These are phyloP conservation scores for Ciona savignyi DNA, from an alignment of 23 tunicate genomes.

Conservation along the genomic window DNA sequence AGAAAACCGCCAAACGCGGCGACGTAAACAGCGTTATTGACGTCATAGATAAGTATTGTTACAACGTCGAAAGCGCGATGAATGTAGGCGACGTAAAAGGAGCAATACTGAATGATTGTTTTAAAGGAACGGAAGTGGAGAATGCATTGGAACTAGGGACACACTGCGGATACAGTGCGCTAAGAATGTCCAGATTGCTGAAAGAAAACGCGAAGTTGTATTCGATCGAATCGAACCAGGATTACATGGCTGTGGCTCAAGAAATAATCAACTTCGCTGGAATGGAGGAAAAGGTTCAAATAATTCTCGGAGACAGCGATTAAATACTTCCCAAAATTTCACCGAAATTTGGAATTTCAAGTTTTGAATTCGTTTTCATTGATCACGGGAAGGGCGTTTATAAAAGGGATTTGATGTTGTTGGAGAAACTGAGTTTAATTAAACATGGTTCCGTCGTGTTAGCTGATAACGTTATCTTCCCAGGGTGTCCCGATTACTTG, in stretches of 20 bases:
- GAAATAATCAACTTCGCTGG: slow-evolving; percentile 55
- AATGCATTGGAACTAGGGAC: slow-evolving; percentile 30
- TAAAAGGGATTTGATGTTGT: not conserved
- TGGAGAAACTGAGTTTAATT: slow-evolving; percentile 4
- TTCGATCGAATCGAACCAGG: slow-evolving; percentile 19
- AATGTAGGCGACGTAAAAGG: slow-evolving; percentile 61
- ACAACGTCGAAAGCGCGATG: slow-evolving; percentile 18
- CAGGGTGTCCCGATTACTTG: slow-evolving; percentile 40
- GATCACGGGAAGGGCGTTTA: slow-evolving; percentile 34
- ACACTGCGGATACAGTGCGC: slow-evolving; percentile 40
- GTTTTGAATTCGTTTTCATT: slow-evolving; percentile 62
- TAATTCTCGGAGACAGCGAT: not conserved
- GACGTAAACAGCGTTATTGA: slow-evolving; percentile 3
- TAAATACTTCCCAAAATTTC: not conserved
- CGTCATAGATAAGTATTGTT: slow-evolving; percentile 1
- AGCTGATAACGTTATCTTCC: slow-evolving; percentile 8
- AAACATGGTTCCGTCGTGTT: slow-evolving; percentile 2
- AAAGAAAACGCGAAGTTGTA: slow-evolving; percentile 20
- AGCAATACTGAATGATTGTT: slow-evolving; percentile 23
- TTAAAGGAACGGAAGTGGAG: slow-evolving; percentile 30
- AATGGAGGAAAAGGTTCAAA: slow-evolving; percentile 12
- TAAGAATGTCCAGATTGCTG: slow-evolving; percentile 35
- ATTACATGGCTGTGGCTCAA: slow-evolving; percentile 15
- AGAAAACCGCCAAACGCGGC: not conserved
- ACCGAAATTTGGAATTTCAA: not conserved